These are phyloP conservation scores for Cinara cedri DNA, from an alignment of 2,888 invertebrate species.

Conservation along the genomic window DNA sequence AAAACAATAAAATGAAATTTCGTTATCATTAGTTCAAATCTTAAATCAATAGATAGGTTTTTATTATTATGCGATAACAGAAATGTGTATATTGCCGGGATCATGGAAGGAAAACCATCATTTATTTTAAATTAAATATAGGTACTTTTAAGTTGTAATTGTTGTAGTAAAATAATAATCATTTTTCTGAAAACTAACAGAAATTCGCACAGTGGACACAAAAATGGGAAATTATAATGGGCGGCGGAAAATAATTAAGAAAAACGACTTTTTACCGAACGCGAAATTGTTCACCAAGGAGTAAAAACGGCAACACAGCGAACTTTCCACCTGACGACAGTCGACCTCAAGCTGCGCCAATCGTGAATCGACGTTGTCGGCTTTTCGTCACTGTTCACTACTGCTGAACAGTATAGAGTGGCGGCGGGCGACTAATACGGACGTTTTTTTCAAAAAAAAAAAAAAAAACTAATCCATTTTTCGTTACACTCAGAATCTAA, in stretches of 20 bases:
- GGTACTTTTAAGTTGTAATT: too few relatives aligned
- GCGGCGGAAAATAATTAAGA: background rate
- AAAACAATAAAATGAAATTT: too few relatives aligned
- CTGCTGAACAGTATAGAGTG: background rate
- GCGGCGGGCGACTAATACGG: conserved; percentile 9
- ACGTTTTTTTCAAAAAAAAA: conserved; percentile 54
- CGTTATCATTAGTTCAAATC: too few relatives aligned
- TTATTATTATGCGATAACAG: background rate
- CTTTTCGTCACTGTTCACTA: background rate
- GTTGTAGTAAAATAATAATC: too few relatives aligned
- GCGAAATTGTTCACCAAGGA: background rate
- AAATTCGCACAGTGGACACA: too few relatives aligned
- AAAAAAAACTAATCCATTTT: background rate
- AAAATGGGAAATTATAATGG: background rate
- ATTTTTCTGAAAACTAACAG: too few relatives aligned
- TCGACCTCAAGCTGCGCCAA: conserved; percentile 47
- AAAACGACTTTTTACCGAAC: background rate
- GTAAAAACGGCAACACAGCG: conserved; percentile 34
- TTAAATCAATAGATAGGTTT: background rate
- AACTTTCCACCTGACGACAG: conserved; percentile 20
- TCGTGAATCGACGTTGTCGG: conserved; percentile 33
- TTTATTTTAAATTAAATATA: too few relatives aligned
- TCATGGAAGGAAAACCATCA: too few relatives aligned
- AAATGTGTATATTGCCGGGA: background rate
- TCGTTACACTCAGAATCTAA: background rate